phyloP scores from a whole-genome alignment of 2,113 vertebrate genomes.

The Pluvialis apricaria region DNA sequence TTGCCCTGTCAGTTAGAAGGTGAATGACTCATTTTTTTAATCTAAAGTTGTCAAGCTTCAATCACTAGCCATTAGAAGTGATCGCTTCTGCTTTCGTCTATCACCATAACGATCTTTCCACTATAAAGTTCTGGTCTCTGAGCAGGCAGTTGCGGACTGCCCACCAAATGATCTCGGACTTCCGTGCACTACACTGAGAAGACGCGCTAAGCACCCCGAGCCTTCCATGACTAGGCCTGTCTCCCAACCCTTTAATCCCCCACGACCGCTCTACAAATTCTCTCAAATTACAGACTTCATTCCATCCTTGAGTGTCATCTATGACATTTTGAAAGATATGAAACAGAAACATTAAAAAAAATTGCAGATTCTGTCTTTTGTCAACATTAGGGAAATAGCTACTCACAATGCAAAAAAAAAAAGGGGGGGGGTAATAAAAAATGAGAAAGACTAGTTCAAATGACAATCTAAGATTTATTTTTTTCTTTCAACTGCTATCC shows the following conservation, averaged over 20 bases:
- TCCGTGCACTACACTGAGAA: not conserved
- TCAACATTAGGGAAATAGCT: not conserved
- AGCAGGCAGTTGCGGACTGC: not conserved
- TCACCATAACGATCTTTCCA: not conserved
- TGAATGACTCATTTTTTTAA: not conserved
- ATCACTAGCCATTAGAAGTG: not conserved
- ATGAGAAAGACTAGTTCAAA: not conserved
- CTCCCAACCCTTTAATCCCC: not conserved
- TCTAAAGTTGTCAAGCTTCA: not conserved
- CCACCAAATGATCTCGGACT: not conserved
- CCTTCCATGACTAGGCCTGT: not conserved
- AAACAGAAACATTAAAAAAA: not conserved
- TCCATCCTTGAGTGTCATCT: not conserved
- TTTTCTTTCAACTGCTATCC: not conserved
- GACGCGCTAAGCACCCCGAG: not conserved
- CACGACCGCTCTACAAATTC: not conserved
- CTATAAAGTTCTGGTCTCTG: not conserved
- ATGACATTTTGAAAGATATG: not conserved
- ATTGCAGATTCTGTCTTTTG: not conserved
- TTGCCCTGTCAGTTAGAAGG: not conserved
- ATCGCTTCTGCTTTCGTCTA: not conserved
- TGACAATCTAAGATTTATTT: not conserved
- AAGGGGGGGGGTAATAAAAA: not conserved
- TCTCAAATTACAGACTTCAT: not conserved
- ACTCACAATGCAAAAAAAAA: not conserved